phyloP scores from a whole-genome alignment of 2,888 invertebrate genomes.

The Leucania comma region DNA sequence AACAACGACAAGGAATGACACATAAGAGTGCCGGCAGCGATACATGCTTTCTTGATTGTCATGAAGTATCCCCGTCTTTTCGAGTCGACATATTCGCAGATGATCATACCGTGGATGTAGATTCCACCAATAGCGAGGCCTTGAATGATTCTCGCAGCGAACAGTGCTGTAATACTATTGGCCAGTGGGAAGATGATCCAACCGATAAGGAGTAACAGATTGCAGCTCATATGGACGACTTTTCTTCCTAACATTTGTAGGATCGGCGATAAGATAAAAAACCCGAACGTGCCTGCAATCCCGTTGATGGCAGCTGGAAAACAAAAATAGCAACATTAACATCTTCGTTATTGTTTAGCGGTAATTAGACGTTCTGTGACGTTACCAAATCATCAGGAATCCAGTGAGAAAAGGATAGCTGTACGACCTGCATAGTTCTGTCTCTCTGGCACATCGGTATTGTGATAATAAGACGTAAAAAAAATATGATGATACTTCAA shows the following conservation, averaged over 20 bases:
- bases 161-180: conserved; percentile 60
- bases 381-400: background rate
- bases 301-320: conserved; percentile 71
- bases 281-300: conserved; percentile 69
- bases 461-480: too few species aligned
- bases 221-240: conserved; percentile 58
- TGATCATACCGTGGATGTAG: conserved; percentile 65
- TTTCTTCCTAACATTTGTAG: conserved; percentile 72
- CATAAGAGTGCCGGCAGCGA: conserved; percentile 65
- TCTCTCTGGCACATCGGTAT: too few species aligned
- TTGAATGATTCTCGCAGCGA: conserved; percentile 69
- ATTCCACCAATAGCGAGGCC: conserved; percentile 70
- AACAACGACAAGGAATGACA: conserved; percentile 69
- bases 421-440: too few species aligned
- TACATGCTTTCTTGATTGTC: conserved; percentile 65
- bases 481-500: background rate
- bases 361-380: background rate
- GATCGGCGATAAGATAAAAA: conserved; percentile 67
- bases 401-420: too few species aligned
- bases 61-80: conserved; percentile 72
- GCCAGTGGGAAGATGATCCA: conserved; percentile 70
- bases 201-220: conserved; percentile 58
- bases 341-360: background rate
- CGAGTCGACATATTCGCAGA: conserved; percentile 72
- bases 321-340: conserved; percentile 2